Conservation (phyloP, 1,140 invertebrate species). For the Choristoneura fumiferana region DNA sequence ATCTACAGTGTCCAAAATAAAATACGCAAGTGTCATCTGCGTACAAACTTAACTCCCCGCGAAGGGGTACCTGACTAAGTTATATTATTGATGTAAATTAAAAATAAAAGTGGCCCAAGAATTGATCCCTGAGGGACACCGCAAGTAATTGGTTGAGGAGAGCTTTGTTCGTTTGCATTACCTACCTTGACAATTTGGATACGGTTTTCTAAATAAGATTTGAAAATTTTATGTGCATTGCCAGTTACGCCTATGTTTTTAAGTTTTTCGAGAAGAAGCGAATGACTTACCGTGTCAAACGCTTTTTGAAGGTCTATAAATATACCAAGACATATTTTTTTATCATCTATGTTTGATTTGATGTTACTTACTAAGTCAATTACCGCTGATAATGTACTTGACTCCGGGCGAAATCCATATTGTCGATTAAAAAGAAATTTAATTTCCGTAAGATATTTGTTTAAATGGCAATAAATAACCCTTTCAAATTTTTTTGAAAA, state of each 20-base stretch:
- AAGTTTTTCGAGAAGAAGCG: neutral
- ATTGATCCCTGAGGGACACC: neutral
- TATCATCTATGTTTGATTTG: neutral
- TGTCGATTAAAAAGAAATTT: neutral
- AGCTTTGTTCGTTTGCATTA: neutral
- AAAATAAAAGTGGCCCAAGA: neutral
- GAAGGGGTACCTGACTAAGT: neutral
- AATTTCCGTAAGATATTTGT: neutral
- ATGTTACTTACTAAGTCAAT: neutral
- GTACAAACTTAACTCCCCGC: neutral
- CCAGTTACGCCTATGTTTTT: neutral
- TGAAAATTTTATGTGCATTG: neutral
- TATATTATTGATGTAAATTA: neutral
- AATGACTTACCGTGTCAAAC: neutral
- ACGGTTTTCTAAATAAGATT: neutral
- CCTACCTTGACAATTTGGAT: neutral
- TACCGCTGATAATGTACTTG: neutral
- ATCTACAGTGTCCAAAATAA: neutral
- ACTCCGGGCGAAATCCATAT: neutral
- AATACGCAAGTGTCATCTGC: neutral
- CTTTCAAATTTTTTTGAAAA: slow-evolving; percentile 10
- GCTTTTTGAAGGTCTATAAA: neutral
- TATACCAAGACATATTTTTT: neutral
- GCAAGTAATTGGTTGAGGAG: neutral
- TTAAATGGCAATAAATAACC: slow-evolving; percentile 1